phyloP scores from a whole-genome alignment of 2,888 invertebrate genomes.

The Ectemnius cavifrons region DNA sequence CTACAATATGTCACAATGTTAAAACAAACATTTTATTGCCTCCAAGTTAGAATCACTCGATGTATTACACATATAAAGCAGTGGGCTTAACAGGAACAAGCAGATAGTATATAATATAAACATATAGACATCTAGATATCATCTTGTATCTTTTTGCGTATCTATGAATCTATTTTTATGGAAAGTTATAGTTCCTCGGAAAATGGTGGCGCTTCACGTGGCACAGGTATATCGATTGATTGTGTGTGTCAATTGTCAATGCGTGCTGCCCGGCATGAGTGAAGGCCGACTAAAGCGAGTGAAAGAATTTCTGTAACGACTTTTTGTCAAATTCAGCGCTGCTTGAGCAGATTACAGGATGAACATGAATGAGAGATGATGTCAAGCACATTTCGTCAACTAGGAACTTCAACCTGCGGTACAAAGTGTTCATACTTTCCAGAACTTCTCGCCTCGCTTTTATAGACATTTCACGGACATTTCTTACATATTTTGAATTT shows the following conservation, averaged over 20 bases:
- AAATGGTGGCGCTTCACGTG: constrained; percentile 62
- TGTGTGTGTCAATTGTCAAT: constrained; percentile 69
- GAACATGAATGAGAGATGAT: constrained; percentile 74
- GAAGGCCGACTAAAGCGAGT: constrained; percentile 69
- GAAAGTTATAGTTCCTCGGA: background rate
- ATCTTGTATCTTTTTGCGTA: too few species aligned
- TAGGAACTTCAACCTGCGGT: constrained; percentile 74
- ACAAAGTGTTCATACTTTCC: constrained; percentile 50
- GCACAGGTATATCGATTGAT: constrained; percentile 65
- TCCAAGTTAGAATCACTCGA: too few species aligned
- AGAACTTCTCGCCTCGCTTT: constrained; percentile 26
- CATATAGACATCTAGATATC: too few species aligned
- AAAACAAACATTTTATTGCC: too few species aligned
- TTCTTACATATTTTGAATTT: too few species aligned
- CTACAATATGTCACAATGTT: too few species aligned
- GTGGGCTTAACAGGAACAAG: too few species aligned
- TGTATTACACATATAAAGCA: too few species aligned
- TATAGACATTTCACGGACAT: too few species aligned
- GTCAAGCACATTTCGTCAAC: constrained; percentile 72
- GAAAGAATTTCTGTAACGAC: constrained; percentile 72
- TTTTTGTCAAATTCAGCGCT: constrained; percentile 58
- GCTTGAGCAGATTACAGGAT: constrained; percentile 55
- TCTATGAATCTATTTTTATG: too few species aligned
- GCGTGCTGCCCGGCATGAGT: constrained; percentile 73
- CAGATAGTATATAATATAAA: too few species aligned